These are phyloP conservation scores for Odontocolon sp. DNA, from an alignment of 2,888 invertebrate genomes.

Conservation along the genomic window DNA sequence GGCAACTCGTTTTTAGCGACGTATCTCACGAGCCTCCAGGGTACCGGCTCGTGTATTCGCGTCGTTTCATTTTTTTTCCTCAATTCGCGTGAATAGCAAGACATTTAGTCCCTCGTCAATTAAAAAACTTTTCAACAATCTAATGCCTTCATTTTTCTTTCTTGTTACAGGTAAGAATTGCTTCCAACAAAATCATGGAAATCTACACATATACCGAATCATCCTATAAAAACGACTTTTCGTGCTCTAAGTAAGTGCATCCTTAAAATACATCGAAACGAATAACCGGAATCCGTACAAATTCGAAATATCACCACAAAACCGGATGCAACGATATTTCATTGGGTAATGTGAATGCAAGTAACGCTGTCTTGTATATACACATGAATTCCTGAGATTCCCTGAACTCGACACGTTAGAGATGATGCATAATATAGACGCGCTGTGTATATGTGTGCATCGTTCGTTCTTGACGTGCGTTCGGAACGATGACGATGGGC, in stretches of 20 bases:
- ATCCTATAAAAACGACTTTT: neutral
- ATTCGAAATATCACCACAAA: neutral
- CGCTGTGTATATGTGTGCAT: conserved; percentile 1
- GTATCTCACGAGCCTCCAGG: conserved; percentile 18
- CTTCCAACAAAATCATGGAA: neutral
- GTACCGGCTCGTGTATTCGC: conserved; percentile 30
- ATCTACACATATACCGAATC: neutral
- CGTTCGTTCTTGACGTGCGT: conserved; percentile 53
- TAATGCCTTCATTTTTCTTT: conserved; percentile 10
- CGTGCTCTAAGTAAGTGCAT: neutral
- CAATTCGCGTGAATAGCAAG: conserved; percentile 16
- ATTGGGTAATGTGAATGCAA: neutral
- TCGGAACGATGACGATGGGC: conserved; percentile 59
- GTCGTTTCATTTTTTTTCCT: conserved; percentile 18
- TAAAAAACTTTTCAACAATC: conserved; percentile 23
- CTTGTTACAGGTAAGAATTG: conserved; percentile 53
- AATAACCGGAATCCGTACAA: conserved; percentile 12
- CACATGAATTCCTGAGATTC: conserved; percentile 30
- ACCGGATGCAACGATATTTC: conserved; percentile 42
- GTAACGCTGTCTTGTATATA: no score
- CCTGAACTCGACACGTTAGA: conserved; percentile 35
- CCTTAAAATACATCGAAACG: neutral
- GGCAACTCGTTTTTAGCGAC: conserved; percentile 68
- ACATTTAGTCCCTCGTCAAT: conserved; percentile 24
- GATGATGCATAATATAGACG: no score